Evolutionary conservation across 2,797 vertebrate genomes (phyloP), one percentile per base, ranked within the genome.

Genomic region (Dendrocincla fuliginosa): DNA sequence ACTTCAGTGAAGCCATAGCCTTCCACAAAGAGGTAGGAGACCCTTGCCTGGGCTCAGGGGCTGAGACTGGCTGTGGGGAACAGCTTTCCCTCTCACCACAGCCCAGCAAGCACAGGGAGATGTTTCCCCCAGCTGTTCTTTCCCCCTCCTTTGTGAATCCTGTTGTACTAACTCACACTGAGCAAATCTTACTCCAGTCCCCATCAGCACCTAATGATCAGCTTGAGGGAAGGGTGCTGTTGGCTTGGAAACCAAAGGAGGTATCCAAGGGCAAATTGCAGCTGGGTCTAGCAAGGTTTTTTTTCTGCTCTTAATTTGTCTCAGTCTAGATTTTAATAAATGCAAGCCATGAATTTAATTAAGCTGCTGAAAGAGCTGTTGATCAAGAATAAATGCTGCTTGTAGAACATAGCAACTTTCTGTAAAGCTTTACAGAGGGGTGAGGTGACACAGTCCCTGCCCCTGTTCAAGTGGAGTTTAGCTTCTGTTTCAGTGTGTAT

Each of bases 11-110:
- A 95, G 99, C 99, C 8, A 98, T 99, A 4, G 97, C 98, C 96
- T 99, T 99, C 96, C 99, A 99, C 96, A 98, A 99, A 87, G 99
- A 99, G 99, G 99, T 99, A 95, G 98, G 97, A n/a, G n/a, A 16
- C 33, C 27, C 33, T 30, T 2, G 1, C 47, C 5, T 13, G 55
- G 55, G 30, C 17, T 6, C 35, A 3, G 32, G 65, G 57, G 42
- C 52, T 68, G 68, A 11, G 39, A 3, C 27, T 10, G 42, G 12
- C 42, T 32, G 1, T 19, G 52, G 30, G 39, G 22, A 39, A 27
- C 60, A 47, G 55, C 42, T 10, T 74, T 39, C 28, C 82, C n/a
- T 33, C 89, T 77, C 10, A 2, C 25, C 15, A 13, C 24, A 33
- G 41, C 63, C 55, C 30, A 6, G 75, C n/a, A 53, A 30, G 60